phyloP scores from a whole-genome alignment of 2,797 vertebrate genomes.

The Syngnathus acus region DNA sequence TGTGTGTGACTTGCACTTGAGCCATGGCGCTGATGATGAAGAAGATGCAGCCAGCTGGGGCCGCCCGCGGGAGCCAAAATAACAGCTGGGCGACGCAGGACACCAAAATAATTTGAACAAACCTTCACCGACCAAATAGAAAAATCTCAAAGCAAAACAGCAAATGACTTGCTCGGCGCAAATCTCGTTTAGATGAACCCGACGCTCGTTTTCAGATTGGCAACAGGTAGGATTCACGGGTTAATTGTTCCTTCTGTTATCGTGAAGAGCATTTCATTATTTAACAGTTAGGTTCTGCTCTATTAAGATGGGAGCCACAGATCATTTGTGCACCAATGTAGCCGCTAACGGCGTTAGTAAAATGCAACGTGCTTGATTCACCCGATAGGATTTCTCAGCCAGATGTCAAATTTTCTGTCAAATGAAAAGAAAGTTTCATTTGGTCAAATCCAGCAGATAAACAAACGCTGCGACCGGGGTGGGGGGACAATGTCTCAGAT shows the following conservation, averaged over 20 bases:
- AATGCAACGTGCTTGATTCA: neutral
- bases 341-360: neutral
- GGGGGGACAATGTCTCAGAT: neutral
- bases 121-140: too few relatives aligned
- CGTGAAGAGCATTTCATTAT: too few relatives aligned
- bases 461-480: neutral
- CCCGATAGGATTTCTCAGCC: neutral
- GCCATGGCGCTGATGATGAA: slow-evolving; percentile 13
- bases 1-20: slow-evolving; percentile 30
- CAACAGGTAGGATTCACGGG: too few relatives aligned
- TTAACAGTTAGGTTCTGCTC: neutral
- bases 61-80: slow-evolving; percentile 39
- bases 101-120: neutral
- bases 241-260: too few relatives aligned
- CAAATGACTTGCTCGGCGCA: too few relatives aligned
- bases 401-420: neutral
- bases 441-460: neutral
- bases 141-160: too few relatives aligned
- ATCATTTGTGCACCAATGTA: neutral
- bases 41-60: slow-evolving; percentile 46
- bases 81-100: slow-evolving; percentile 50
- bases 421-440: neutral
- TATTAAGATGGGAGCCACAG: neutral
- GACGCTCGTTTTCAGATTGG: too few relatives aligned
- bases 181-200: too few relatives aligned